Conservation (phyloP, 2,113 vertebrate species). For the Sigmodon hispidus region DNA sequence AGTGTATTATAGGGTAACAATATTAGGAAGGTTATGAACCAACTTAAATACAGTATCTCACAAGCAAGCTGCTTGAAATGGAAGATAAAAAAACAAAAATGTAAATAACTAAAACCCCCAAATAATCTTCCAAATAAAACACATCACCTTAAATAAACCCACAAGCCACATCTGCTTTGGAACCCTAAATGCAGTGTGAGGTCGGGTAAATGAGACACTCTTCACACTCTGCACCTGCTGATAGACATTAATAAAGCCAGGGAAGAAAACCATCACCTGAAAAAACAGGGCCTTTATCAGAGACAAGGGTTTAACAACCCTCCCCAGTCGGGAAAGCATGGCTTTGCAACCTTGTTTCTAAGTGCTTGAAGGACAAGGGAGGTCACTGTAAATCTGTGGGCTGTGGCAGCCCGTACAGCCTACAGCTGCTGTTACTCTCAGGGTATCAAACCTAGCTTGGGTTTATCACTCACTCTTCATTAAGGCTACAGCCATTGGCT, state of each 20-base stretch:
- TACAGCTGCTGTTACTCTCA: not conserved
- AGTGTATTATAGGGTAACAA: not conserved
- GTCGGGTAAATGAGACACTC: not conserved
- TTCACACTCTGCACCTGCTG: conserved; percentile 47
- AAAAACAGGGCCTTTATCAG: conserved; percentile 34
- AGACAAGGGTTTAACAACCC: not conserved
- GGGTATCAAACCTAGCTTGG: conserved; percentile 36
- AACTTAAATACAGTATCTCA: not conserved
- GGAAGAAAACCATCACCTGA: conserved; percentile 35
- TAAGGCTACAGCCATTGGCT: rapidly evolving
- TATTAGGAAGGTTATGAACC: not conserved
- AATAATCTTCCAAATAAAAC: not conserved
- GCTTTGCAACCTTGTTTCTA: conserved; percentile 58
- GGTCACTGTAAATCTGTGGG: conserved; percentile 64
- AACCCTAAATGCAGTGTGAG: not conserved
- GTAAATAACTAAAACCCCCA: not conserved
- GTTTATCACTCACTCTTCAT: conserved; percentile 49
- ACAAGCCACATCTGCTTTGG: not conserved
- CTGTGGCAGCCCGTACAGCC: not conserved
- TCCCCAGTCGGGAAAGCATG: not conserved
- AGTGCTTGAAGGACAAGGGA: conserved; percentile 70
- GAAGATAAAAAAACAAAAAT: not conserved
- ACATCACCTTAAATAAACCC: not conserved
- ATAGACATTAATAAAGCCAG: conserved; percentile 30
- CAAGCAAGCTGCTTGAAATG: not conserved